phyloP scores from a whole-genome alignment of 2,113 vertebrate species.

The Delphinapterus leucas region DNA sequence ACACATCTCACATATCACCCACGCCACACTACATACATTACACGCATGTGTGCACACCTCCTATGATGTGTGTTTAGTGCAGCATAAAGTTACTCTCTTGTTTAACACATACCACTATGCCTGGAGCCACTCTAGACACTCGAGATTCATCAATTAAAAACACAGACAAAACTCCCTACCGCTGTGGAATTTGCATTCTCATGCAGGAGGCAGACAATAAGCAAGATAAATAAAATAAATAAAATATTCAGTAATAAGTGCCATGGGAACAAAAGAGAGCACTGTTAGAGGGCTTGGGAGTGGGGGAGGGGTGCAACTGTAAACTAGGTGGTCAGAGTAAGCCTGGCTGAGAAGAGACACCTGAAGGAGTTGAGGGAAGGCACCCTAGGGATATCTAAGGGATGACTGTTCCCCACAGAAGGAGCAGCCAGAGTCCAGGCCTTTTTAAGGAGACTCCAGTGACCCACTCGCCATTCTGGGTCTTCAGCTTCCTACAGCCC shows the following conservation, averaged over 20 bases:
- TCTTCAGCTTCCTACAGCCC: neutral
- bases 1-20: no score
- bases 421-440: no score
- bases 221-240: neutral
- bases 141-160: neutral
- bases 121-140: neutral
- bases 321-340: neutral
- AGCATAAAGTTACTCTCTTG: neutral
- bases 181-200: neutral
- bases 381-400: neutral
- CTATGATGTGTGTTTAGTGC: neutral
- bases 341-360: neutral
- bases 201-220: neutral
- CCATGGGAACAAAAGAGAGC: neutral
- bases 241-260: neutral
- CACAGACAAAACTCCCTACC: neutral
- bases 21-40: neutral
- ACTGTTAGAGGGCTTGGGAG: neutral
- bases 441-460: neutral
- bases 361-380: neutral
- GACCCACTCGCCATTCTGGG: neutral
- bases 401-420: neutral
- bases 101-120: neutral
- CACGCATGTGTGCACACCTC: neutral
- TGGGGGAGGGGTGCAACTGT: neutral